These are phyloP conservation scores for Phylloscopus whistleri DNA, from an alignment of 2,113 vertebrate genomes.

Conservation along the genomic window DNA sequence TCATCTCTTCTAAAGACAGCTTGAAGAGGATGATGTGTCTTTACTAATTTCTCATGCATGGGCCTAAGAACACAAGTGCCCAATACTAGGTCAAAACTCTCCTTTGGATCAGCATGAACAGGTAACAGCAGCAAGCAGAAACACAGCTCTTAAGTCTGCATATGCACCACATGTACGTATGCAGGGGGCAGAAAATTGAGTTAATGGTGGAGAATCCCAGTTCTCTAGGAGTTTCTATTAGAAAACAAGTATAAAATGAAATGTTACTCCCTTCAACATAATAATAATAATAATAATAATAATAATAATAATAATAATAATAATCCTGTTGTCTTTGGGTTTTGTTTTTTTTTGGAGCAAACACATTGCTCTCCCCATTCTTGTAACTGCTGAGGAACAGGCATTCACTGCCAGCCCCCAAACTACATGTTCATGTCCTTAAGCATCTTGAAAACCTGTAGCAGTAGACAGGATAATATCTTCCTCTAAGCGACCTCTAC, in stretches of 20 bases:
- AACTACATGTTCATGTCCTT: background rate
- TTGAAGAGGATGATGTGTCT: background rate
- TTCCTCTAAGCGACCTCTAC: background rate
- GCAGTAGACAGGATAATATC: background rate
- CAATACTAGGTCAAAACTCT: background rate
- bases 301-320: no score
- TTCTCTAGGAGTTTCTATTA: background rate
- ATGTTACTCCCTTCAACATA: background rate
- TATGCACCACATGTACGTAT: fast-evolving
- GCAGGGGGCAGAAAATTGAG: background rate
- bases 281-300: background rate
- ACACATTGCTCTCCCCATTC: background rate
- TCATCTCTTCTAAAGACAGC: background rate
- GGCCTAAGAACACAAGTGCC: background rate
- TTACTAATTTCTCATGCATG: background rate
- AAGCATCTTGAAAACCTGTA: background rate
- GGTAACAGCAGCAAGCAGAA: background rate
- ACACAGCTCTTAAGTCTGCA: background rate
- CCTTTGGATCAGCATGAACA: background rate
- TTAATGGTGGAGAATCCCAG: background rate
- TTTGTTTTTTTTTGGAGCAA: background rate
- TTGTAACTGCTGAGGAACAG: background rate
- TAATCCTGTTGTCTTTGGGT: background rate
- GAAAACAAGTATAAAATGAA: background rate
- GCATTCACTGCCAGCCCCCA: background rate